Base-by-base conservation (phyloP, 2,113 vertebrate genomes). In the Anhinga anhinga region DNA sequence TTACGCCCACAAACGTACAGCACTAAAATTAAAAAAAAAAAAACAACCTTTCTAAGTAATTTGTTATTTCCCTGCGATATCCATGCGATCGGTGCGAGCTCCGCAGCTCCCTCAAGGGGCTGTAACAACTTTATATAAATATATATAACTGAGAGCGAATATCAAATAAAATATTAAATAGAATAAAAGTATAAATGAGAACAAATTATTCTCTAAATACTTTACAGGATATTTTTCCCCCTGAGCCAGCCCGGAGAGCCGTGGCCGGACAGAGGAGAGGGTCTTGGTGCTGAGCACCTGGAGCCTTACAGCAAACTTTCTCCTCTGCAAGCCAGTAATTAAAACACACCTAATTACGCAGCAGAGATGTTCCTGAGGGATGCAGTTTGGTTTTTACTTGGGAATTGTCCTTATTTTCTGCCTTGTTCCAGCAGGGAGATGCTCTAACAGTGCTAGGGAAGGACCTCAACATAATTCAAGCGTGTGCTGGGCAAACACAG, bases 51-150 rank as follows among this genome's bases (percentile, higher is more conserved):
- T 22, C 34, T 26, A 45, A 58, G 55, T 45, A 4, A 77, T 25
- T 36, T 72, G 8, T 71, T 42, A 40, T 82, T 97, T 91, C 82
- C 70, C 72, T 56, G 53, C 11, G 29, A 89, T 10, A 40, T 7
- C 27, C 93, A 74, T 11, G 20, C 49, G 59, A 79, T 61, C 45
- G 14, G 61, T 2, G 50, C 9, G 23, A 96, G 88, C 80, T 72
- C 69, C 15, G 27, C 80, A 62, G 93, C 83, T 97, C 93, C 96
- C 96, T 96, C 96, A 94, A 96, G 95, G 90, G 93, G 96, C 65
- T 95, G 85, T 73, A 70, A 85, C 40, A 73, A 56, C 45, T 67
- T 92, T 40, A 69, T 45, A 81, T 10, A 38, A 83, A 94, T 38
- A 40, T 9, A 34, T 14, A 12, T 8, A n/a, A 42, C 20, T 0